Evolutionary conservation across 2,797 vertebrate species (phyloP), one percentile per base, ranked within the genome.

Genomic region (Silurus aristotelis): DNA sequence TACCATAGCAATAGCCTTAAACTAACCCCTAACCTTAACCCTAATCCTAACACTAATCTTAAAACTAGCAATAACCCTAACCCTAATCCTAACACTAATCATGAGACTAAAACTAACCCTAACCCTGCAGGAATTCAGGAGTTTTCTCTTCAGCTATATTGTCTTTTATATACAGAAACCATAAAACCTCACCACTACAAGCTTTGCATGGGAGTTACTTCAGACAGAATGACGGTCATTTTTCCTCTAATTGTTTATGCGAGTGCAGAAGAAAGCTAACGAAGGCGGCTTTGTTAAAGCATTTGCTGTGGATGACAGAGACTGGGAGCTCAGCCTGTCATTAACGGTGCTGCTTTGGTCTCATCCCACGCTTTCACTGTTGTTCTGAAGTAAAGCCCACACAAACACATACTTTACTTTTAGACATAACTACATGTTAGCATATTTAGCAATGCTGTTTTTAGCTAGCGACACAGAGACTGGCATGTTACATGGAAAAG

Each of bases 371-470:
- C 88, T 86, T 92, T 92, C 66, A 80, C 89, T 91, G 90, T 82
- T 83, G 86, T 86, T 82, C 90, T 90, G 85, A 90, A 91, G 91
- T 91, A 91, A 91, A 82, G 87, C 91, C 93, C 90, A 92, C 92
- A 88, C 91, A 92, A 92, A 89, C 87, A 89, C 85, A 81, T 31
- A 14, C 63, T 86, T 38, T 83, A 3, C 56, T 89, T 92, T 92
- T 92, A 92, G 90, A 92, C 85, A 88, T 92, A 91, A 93, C 88
- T 89, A 89, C 84, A 91, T 46, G 87, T 83, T 91, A 83, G 70
- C 58, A 19, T 46, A 88, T 89, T 85, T 87, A 89, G 89, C 66
- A 6, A 22, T 0, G 84, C 83, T 78, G 83, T 84, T 88, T 91
- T 88, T 89, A 90, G 86, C 31, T 64, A 64, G 63, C 82, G 76